Conservation (phyloP, 2,888 invertebrate genomes). For the Pachydiplax longipennis region DNA sequence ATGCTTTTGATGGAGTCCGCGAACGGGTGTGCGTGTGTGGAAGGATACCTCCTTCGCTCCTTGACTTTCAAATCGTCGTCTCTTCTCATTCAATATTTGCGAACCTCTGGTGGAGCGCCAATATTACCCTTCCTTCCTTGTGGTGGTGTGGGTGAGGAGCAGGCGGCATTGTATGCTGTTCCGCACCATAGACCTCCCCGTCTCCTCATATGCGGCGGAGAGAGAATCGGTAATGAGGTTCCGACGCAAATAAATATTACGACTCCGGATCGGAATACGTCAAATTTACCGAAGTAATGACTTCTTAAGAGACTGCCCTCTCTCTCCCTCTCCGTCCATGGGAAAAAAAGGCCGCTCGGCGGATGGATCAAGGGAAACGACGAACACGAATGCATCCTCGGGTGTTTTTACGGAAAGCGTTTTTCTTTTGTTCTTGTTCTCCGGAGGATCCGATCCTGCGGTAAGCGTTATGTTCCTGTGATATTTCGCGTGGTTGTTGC, state of each 20-base stretch:
- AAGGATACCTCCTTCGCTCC: constrained; percentile 7
- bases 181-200: constrained; percentile 7
- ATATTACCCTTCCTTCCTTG: not conserved
- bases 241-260: constrained; percentile 23
- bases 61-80: constrained; percentile 26
- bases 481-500: too few species aligned
- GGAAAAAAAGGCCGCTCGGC: not conserved
- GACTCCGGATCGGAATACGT: constrained; percentile 32
- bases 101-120: not conserved
- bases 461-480: too few species aligned
- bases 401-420: not conserved
- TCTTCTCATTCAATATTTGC: not conserved
- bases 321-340: not conserved
- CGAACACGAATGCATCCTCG: not conserved
- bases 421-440: not conserved
- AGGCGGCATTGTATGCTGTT: constrained; percentile 23
- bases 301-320: not conserved
- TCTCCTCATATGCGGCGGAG: not conserved
- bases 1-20: not conserved
- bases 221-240: constrained; percentile 22
- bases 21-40: not conserved
- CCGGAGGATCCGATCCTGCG: not conserved
- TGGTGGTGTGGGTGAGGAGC: not conserved
- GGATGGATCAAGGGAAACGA: not conserved
- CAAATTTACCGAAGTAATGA: constrained; percentile 7